A percentile compares a stretch with the other conserved stretches of the same genome.
Evolutionary conservation across 2,113 vertebrate genomes (phyloP).

Genomic region (Egretta garzetta): DNA sequence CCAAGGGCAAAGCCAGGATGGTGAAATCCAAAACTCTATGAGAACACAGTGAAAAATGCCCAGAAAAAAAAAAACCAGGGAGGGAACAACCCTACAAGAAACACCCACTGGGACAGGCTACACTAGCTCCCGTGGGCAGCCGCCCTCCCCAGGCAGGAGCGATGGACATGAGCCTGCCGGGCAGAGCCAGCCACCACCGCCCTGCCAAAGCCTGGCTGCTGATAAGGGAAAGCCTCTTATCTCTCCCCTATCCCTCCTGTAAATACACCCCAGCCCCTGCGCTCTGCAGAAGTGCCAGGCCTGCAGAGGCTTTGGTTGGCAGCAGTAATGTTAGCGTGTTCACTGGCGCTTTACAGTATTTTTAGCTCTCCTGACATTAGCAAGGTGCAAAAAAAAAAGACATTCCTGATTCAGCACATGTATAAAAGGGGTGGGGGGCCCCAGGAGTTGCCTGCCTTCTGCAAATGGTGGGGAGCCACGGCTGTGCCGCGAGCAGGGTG

Average conservation of each 20-base stretch:
- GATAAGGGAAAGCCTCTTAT: background rate
- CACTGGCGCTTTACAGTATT: background rate
- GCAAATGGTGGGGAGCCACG: background rate
- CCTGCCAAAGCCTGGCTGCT: background rate
- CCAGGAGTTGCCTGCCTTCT: background rate
- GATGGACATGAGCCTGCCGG: rapidly evolving
- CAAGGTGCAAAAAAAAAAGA: background rate
- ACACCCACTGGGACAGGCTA: background rate
- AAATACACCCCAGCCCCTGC: background rate
- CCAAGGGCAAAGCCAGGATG: background rate
- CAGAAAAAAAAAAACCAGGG: background rate
- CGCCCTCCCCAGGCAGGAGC: background rate
- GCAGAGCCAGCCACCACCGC: background rate
- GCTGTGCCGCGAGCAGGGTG: background rate
- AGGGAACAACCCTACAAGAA: background rate
- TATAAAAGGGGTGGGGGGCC: background rate
- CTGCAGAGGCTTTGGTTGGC: background rate
- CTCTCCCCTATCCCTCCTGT: background rate
- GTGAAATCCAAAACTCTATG: background rate
- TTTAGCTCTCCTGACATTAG: slow-evolving; percentile 21
- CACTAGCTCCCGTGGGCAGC: background rate
- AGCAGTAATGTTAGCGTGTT: background rate
- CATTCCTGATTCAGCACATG: background rate
- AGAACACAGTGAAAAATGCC: background rate
- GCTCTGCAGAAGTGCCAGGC: background rate